A percentile compares a stretch with the other conserved stretches of the same genome.
Evolutionary conservation across 1,140 invertebrate species (phyloP).

Genomic region (Saxidomus purpurata): DNA sequence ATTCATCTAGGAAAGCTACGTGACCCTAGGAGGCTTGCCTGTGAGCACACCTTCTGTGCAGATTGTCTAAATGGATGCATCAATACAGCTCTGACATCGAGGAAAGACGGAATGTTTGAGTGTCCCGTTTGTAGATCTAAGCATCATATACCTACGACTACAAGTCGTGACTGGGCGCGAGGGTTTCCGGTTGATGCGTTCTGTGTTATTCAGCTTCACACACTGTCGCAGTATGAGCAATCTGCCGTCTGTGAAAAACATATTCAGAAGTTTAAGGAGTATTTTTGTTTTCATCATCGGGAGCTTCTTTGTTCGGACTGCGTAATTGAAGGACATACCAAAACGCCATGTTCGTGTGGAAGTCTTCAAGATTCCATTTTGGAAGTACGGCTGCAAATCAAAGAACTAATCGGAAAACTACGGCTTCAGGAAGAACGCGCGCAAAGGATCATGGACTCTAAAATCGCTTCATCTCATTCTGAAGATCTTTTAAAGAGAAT

Average conservation of each 20-base stretch:
- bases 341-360: constrained; percentile 58
- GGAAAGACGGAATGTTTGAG: constrained; percentile 62
- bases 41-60: constrained; percentile 64
- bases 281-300: constrained; percentile 65
- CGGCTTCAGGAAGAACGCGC: constrained; percentile 57
- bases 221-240: constrained; percentile 51
- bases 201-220: constrained; percentile 66
- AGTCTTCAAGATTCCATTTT: constrained; percentile 63
- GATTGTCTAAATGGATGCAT: constrained; percentile 63
- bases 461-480: constrained; percentile 40
- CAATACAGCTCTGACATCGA: constrained; percentile 32
- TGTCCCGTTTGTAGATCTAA: constrained; percentile 59
- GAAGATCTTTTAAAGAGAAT: constrained; percentile 56
- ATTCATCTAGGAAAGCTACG: constrained; percentile 60
- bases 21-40: constrained; percentile 53
- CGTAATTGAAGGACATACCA: constrained; percentile 60
- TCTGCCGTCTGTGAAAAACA: constrained; percentile 57
- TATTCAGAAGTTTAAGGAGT: constrained; percentile 65
- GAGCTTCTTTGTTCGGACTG: constrained; percentile 64
- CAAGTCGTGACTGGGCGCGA: constrained; percentile 50
- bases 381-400: constrained; percentile 65
- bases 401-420: constrained; percentile 62
- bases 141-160: constrained; percentile 48
- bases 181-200: constrained; percentile 63
- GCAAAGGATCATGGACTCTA: constrained; percentile 56